Evolutionary conservation across 2,888 invertebrate genomes (phyloP), one percentile per base, ranked within the genome.

Genomic region (Blastobasis adustella): DNA sequence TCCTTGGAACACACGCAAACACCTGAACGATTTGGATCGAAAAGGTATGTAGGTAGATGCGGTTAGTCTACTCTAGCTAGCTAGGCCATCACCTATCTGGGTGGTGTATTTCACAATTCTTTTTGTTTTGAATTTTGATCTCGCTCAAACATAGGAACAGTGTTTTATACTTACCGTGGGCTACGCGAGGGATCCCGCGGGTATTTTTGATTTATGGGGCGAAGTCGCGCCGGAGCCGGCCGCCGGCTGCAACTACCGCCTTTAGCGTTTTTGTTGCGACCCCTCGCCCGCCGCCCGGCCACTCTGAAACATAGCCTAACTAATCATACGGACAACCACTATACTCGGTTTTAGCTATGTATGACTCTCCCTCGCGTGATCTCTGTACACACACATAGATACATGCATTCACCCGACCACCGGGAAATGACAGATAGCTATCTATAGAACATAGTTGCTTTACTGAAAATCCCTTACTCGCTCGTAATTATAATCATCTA

Each of bases 121-220:
- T 40, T 9, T 40, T 40, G 40, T 40, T 40, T 40, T 8, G 6
- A 8, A 8, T 3, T 8, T 40, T 40, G 6, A 40, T 40, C 9
- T 40, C 7, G 40, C 40, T 9, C 6, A 40, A 40, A 40, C 40
- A 40, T 40, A 40, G 7, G 9, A 40, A 40, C 9, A 70, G 68
- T 73, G 69, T 71, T 75, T 69, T 78, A 74, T 77, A 73, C 69
- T 74, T 75, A 73, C 71, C 67, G 72, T 71, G 70, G 73, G 71
- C 67, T 69, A 74, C 66, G 62, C 60, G 75, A 73, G 74, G 70
- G 73, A 65, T 78, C 79, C 78, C 82, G 64, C 65, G 80, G 79
- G 81, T 78, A 73, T 73, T 76, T 82, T 82, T 87, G 85, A 86
- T 86, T 86, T 85, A 87, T 82, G 78, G 75, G 68, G 65, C 68